These are phyloP conservation scores for Oopsacas minuta DNA, from an alignment of 37 sponge, comb jelly and placozoan genomes.

Conservation along the genomic window DNA sequence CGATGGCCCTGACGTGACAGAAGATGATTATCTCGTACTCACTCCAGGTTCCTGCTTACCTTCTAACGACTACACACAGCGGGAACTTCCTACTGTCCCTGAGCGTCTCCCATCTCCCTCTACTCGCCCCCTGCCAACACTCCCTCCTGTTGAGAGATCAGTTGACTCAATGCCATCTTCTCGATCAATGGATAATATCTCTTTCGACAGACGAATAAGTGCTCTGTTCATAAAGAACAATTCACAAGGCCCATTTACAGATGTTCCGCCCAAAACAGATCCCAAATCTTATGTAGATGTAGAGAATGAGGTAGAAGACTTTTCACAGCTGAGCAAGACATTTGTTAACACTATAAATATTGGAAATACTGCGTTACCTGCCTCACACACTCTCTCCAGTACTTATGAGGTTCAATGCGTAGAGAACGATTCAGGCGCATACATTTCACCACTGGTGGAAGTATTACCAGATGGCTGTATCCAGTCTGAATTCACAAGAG, in stretches of 20 bases:
- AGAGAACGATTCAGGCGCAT: background rate
- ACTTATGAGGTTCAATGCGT: background rate
- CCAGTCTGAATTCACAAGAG: background rate
- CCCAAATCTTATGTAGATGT: background rate
- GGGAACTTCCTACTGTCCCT: background rate
- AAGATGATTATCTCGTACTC: background rate
- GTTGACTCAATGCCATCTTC: background rate
- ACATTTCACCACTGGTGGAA: background rate
- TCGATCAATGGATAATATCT: background rate
- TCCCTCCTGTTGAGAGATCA: background rate
- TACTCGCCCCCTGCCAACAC: background rate
- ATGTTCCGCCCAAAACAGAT: background rate
- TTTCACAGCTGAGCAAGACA: background rate
- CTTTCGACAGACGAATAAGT: background rate
- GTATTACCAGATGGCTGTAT: background rate
- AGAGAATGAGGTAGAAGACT: background rate
- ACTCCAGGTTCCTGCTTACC: background rate
- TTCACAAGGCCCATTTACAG: background rate
- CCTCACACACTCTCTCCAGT: background rate
- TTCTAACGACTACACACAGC: background rate
- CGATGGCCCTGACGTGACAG: background rate
- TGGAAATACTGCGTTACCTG: background rate
- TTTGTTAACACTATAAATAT: background rate
- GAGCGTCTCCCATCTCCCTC: background rate
- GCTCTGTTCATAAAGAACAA: background rate